Conservation (phyloP, 2,888 invertebrate genomes). For the Polydrusus tereticollis region DNA sequence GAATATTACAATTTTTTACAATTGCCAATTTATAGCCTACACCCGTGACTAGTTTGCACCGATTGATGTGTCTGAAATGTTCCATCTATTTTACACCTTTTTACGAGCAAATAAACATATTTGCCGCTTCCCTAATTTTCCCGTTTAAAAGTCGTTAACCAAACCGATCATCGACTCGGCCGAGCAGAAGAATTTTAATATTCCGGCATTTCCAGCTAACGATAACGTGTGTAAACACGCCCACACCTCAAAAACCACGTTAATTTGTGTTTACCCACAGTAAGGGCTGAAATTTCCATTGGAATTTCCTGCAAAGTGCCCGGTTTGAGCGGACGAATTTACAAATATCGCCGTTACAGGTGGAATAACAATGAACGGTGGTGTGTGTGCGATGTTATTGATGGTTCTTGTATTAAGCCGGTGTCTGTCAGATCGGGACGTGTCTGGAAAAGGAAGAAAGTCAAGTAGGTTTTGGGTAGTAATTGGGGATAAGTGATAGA, state of each 20-base stretch:
- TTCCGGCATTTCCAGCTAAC: neutral
- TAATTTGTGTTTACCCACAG: conserved; percentile 10
- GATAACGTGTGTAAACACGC: neutral
- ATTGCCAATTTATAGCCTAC: too few relatives aligned
- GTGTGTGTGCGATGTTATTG: conserved; percentile 1
- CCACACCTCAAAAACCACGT: neutral
- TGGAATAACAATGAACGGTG: conserved; percentile 25
- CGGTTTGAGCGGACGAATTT: conserved; percentile 11
- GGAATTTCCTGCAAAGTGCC: conserved; percentile 6
- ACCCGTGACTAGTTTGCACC: too few relatives aligned
- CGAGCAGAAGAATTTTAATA: neutral
- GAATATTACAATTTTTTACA: too few relatives aligned
- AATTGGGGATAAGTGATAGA: conserved; percentile 13
- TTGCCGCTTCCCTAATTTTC: neutral
- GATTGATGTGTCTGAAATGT: too few relatives aligned
- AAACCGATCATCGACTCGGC: neutral
- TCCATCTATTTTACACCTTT: too few relatives aligned
- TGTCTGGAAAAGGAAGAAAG: conserved; percentile 1
- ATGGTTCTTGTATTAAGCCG: conserved; percentile 8
- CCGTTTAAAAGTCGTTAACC: neutral
- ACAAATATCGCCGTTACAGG: conserved; percentile 16
- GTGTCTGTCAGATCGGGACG: conserved; percentile 4
- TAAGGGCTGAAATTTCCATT: neutral
- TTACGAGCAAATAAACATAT: neutral
- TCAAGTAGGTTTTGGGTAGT: neutral